These are phyloP conservation scores for Dryobotodes eremita DNA, from an alignment of 2,888 invertebrate genomes.

Conservation along the genomic window DNA sequence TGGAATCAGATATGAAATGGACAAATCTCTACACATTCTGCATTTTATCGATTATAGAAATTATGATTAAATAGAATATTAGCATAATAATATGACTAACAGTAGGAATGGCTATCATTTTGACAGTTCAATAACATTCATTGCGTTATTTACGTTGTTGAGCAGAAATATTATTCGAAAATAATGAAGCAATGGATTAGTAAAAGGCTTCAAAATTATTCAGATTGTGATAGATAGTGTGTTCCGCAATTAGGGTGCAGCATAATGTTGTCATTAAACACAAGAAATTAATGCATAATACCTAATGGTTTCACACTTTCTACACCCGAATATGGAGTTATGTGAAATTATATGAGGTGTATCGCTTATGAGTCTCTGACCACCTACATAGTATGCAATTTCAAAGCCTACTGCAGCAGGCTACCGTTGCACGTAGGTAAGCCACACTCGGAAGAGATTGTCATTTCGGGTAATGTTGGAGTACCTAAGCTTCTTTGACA, in stretches of 20 bases:
- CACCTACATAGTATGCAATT: conserved; percentile 8
- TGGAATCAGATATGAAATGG: not conserved
- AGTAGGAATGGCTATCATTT: too few relatives aligned
- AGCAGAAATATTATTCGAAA: too few relatives aligned
- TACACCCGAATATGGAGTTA: conserved; percentile 28
- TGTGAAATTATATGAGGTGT: conserved; percentile 11
- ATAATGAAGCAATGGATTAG: too few relatives aligned
- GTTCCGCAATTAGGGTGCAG: not conserved
- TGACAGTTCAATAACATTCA: too few relatives aligned
- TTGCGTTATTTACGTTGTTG: too few relatives aligned
- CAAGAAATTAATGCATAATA: conserved; percentile 17
- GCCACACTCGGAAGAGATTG: not conserved
- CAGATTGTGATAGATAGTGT: too few relatives aligned
- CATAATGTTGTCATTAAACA: conserved; percentile 27
- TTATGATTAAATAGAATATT: not conserved
- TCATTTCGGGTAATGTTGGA: not conserved
- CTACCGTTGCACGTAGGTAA: not conserved
- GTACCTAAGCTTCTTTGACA: not conserved
- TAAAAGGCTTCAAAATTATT: too few relatives aligned
- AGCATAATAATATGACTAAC: conserved; percentile 31
- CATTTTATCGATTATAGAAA: conserved; percentile 8
- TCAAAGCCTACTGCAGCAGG: conserved; percentile 3
- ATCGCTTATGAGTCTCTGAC: not conserved
- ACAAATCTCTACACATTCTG: not conserved
- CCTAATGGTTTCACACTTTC: conserved; percentile 55